Base-by-base conservation (phyloP, 2,113 vertebrate species). In the Melanerpes aurifrons region DNA sequence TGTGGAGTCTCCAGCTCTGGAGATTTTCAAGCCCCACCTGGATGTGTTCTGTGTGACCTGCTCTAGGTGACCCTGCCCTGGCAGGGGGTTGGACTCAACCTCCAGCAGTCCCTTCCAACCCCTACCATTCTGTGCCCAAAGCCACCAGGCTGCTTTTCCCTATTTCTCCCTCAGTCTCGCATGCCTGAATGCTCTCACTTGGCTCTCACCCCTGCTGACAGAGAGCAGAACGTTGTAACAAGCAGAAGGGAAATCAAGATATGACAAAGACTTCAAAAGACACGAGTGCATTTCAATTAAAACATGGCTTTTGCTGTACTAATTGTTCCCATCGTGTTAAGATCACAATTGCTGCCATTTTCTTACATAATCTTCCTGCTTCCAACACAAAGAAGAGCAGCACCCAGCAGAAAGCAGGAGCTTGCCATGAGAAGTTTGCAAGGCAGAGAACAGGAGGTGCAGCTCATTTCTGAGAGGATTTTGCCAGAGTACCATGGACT, bases 251-350 rank as follows among this genome's bases (percentile, higher is more conserved):
- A 68, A 85, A 95, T 85, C 54, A 92, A 92, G 86, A 76, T 43
- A 40, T 37, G 74, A 91, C 92, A 93, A 89, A 93, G 64, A 59
- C 35, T 29, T 25, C 24, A 67, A 70, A 79, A 89, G 84, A 77
- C 74, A 74, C 0, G 43, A 92, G 32, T 26, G 35, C 48, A 13
- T 74, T 72, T 86, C 88, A 95, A 93, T 88, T 93, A 86, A 80
- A 83, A 56, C 63, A 6, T 10, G 78, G 47, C 22, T 75, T 94
- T 59, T 72, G 66, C 76, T 61, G 69, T 70, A 21, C 79, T 92
- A 86, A 95, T 91, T 94, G 71, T 88, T 92, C 80, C 67, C 62
- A 91, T 93, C 72, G 87, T 80, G 82, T n/a, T 95, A 73, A 66
- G 45, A 68, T 6, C 85, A 62, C 78, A 88, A 95, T 91, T 86